A percentile compares a stretch with the other conserved stretches of the same genome.
These are phyloP conservation scores for Ophthalmotilapia sp. DNA, from an alignment of 2,113 vertebrate genomes.

Conservation along the genomic window DNA sequence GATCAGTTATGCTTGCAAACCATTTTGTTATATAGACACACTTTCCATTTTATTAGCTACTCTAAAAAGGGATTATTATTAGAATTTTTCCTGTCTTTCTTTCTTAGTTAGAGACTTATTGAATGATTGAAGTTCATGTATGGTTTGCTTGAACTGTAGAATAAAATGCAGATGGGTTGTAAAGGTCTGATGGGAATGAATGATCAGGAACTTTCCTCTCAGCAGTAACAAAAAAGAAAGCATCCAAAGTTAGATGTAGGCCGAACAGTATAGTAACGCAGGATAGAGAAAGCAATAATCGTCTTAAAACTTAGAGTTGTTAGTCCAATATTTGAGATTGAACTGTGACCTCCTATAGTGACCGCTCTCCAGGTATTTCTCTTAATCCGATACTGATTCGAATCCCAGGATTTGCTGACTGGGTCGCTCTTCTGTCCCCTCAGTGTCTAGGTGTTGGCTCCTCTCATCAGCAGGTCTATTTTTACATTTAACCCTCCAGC, in stretches of 20 bases:
- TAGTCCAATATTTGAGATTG: constrained; percentile 1
- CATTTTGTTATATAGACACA: background rate
- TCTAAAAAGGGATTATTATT: background rate
- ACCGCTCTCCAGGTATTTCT: background rate
- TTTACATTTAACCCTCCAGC: constrained; percentile 49
- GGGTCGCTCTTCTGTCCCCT: constrained; percentile 8
- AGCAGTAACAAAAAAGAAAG: background rate
- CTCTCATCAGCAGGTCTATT: constrained; percentile 55
- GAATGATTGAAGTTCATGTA: background rate
- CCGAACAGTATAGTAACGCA: background rate
- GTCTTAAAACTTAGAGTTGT: background rate
- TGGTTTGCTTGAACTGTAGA: background rate
- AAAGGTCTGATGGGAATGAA: background rate
- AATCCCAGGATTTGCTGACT: constrained; percentile 55
- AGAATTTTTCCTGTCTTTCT: background rate
- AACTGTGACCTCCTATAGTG: background rate
- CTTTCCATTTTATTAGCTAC: background rate
- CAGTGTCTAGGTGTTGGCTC: constrained; percentile 42
- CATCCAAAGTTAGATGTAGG: background rate
- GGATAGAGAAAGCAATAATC: background rate
- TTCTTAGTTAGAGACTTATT: background rate
- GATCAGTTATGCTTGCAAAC: constrained; percentile 26
- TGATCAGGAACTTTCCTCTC: background rate
- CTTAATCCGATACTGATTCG: constrained; percentile 49
- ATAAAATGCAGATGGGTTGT: background rate